Evolutionary conservation across 64 coral and sea anemone genomes (phyloP).

Genomic region (Anthopleura sola): DNA sequence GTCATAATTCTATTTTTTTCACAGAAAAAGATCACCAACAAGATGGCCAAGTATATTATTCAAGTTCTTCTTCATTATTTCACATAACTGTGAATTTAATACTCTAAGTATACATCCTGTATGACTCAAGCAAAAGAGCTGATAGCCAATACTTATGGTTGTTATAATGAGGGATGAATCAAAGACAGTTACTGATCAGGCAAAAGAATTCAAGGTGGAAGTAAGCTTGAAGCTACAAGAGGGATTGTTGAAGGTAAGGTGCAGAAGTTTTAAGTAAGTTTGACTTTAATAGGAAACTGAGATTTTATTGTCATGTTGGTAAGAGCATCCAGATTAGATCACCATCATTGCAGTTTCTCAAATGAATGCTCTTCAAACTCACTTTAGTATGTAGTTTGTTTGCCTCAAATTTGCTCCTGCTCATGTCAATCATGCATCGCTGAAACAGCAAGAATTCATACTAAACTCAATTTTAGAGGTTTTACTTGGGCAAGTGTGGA

Average conservation of each 20-base stretch:
- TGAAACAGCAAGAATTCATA: too few relatives aligned
- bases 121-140: neutral
- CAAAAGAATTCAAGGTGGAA: constrained; percentile 7
- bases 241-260: neutral
- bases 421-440: too few relatives aligned
- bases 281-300: too few relatives aligned
- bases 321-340: too few relatives aligned
- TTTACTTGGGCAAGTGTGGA: too few relatives aligned
- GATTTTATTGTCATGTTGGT: too few relatives aligned
- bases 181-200: neutral
- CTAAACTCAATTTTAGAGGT: too few relatives aligned
- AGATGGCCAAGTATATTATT: neutral
- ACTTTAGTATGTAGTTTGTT: too few relatives aligned
- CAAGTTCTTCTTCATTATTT: neutral
- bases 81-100: neutral
- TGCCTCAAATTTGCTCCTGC: too few relatives aligned
- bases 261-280: neutral
- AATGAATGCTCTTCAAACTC: too few relatives aligned
- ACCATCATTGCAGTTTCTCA: too few relatives aligned
- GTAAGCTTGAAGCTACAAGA: constrained; percentile 3
- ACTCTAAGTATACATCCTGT: neutral
- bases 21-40: neutral
- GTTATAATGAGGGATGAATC: constrained; percentile 20
- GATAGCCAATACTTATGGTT: neutral
- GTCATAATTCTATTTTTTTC: neutral